Base-by-base conservation (phyloP, 2,797 vertebrate genomes). In the Lithobates sylvaticus region DNA sequence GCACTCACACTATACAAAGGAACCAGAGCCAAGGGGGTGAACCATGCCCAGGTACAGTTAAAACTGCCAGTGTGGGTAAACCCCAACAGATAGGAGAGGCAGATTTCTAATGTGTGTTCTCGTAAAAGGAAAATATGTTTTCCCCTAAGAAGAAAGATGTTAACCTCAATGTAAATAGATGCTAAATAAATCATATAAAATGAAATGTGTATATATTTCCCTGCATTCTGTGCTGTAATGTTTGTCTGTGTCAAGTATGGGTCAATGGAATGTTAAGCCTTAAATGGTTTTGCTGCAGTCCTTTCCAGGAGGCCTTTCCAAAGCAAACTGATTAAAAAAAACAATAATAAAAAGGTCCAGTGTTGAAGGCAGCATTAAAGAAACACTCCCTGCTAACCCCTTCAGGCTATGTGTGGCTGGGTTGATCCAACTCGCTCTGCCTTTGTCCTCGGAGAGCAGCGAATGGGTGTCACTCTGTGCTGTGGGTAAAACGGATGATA, bases 231-330 rank as follows among this genome's bases (percentile, higher is more conserved):
- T 61, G 6, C 54, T 61, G 21, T 61, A 23, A 61, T 23, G 21
- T 61, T 61, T 61, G 21, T 9, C 54, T 61, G 54, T 8, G 21
- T 23, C 27, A 29, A 29, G 61, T 54, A 47, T 65, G 67, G 76
- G 80, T 81, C 72, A 81, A 58, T 70, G 75, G 67, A 84, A 72
- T 84, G 47, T 76, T 39, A 78, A 84, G 75, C 44, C 54, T 36
- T 84, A 29, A 34, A 69, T 81, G 50, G 78, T 69, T 73, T 84
- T 76, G 67, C 78, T 36, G 26, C 36, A 79, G 47, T 85, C 77
- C 54, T 47, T 72, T 80, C 18, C 44, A 69, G 65, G 16, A 75
- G n/a, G 72, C 54, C 16, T 76, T 76, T 44, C 27, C 67, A 36
- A 76, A 81, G 61, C 64, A 76, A 70, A 81, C 26, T 58, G 65